Conservation (phyloP, 2,113 vertebrate genomes). For the Oryzias celebensis region DNA sequence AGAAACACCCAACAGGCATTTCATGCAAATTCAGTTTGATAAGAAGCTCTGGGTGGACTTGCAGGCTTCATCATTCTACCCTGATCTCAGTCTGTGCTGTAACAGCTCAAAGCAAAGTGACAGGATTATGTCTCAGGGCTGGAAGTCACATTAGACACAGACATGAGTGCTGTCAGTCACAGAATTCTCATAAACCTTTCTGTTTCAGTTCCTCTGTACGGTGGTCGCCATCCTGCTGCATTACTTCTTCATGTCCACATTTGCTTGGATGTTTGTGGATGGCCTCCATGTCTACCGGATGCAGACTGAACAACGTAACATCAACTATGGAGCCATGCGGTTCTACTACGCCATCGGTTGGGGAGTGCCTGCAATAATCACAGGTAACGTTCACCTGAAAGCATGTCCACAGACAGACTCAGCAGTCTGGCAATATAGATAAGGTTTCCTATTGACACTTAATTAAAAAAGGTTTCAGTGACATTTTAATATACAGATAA, state of each 20-base stretch:
- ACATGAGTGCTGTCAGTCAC: no score
- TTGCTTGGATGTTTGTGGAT: slow-evolving; percentile 96
- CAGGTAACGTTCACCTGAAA: slow-evolving; percentile 75
- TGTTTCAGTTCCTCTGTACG: slow-evolving; percentile 89
- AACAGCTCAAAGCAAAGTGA: no score
- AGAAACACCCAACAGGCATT: no score
- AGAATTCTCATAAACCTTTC: not conserved
- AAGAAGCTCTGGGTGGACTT: no score
- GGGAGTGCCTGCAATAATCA: slow-evolving; percentile 96
- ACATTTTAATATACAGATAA: slow-evolving; percentile 55
- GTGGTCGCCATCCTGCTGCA: slow-evolving; percentile 95
- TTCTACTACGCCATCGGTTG: slow-evolving; percentile 98
- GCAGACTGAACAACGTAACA: slow-evolving; percentile 92
- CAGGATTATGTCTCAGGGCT: no score
- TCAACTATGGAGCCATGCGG: slow-evolving; percentile 95
- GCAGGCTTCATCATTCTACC: no score
- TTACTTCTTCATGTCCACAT: slow-evolving; percentile 96
- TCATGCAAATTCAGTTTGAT: no score
- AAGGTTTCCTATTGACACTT: slow-evolving; percentile 47
- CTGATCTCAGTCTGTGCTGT: no score
- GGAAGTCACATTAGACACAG: no score
- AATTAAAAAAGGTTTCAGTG: slow-evolving; percentile 45
- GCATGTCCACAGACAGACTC: not conserved
- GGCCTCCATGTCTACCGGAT: slow-evolving; percentile 96
- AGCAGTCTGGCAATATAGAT: slow-evolving; percentile 50